Conservation (phyloP, 2,888 invertebrate species). For the Andrena dorsata region DNA sequence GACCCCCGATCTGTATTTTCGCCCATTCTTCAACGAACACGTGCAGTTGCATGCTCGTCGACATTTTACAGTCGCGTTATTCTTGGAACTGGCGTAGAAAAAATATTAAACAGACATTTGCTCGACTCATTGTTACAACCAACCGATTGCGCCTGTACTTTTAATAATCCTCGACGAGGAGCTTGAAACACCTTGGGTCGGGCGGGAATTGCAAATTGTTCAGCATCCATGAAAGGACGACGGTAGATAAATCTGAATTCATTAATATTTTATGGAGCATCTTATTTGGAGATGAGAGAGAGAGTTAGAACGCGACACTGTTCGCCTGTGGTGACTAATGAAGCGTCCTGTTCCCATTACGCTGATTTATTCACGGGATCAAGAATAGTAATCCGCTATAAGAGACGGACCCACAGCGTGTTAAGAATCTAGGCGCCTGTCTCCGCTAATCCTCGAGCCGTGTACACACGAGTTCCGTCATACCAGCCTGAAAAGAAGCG, state of each 20-base stretch:
- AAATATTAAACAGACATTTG: conserved; percentile 21
- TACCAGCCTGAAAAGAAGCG: neutral
- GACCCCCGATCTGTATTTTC: conserved; percentile 2
- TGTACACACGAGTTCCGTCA: neutral
- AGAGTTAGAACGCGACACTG: neutral
- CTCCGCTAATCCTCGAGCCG: neutral
- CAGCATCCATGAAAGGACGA: too few relatives aligned
- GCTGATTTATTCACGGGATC: conserved; percentile 34
- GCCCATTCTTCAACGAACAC: conserved; percentile 1
- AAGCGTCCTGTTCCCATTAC: conserved; percentile 17
- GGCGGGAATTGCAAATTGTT: too few relatives aligned
- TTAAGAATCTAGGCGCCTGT: neutral
- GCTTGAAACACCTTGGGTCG: too few relatives aligned
- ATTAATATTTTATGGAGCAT: neutral
- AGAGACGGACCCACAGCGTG: neutral
- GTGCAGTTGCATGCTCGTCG: conserved; percentile 3
- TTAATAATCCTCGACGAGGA: neutral
- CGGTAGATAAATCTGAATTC: too few relatives aligned
- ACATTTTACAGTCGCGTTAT: conserved; percentile 20
- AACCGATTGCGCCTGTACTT: neutral
- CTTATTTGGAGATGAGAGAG: neutral
- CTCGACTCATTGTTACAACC: neutral
- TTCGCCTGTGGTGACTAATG: conserved; percentile 19
- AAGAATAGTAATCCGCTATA: conserved; percentile 38
- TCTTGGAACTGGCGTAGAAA: conserved; percentile 24